Evolutionary conservation across 1,140 invertebrate genomes (phyloP), one percentile per base, ranked within the genome.

Genomic region (Asbolus verrucosus): DNA sequence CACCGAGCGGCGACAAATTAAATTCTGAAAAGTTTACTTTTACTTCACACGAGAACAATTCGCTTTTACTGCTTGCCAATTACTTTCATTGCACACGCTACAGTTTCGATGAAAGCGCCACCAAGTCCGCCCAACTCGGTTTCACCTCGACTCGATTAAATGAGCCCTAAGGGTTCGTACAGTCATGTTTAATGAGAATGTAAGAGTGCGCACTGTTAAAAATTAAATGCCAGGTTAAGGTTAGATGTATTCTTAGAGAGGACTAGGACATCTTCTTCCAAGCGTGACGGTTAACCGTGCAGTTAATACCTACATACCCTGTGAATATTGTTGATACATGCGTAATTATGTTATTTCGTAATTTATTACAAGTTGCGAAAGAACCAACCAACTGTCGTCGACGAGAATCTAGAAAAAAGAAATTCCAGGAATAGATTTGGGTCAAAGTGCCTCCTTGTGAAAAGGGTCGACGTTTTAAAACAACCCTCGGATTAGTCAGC

Each of bases 251-350:
- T 41, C 33, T 41, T 41, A 60, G 61, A 63, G 61, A 63, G 61
- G 61, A 63, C 61, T 63, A 63, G 61, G 61, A 63, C 61, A 41
- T 63, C 61, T 39, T 63, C 61, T 63, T 38, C 61, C 16, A 63
- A 63, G 33, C 61, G 33, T 63, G 61, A 41, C 61, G 61, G 18
- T 41, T 41, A 27, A 41, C 61, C 61, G 33, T 63, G 33, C 61
- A 63, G 16, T 9, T 63, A 38, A 63, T 63, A 63, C 61, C 21
- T 63, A 19, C 60, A 19, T 62, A 36, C 8, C 24, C 33, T 11
- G 18, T 36, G 14, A 31, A 62, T 36, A 6, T 30, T 31, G n/a
- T 36, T 46, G 18, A 46, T 38, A 46, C 16, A 19, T 18, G 27
- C 59, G 36, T 63, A 41, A 63, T 63, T 36, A 38, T 31, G 19